These are phyloP conservation scores for Mycteria americana DNA, from an alignment of 2,797 vertebrate genomes.

Conservation along the genomic window DNA sequence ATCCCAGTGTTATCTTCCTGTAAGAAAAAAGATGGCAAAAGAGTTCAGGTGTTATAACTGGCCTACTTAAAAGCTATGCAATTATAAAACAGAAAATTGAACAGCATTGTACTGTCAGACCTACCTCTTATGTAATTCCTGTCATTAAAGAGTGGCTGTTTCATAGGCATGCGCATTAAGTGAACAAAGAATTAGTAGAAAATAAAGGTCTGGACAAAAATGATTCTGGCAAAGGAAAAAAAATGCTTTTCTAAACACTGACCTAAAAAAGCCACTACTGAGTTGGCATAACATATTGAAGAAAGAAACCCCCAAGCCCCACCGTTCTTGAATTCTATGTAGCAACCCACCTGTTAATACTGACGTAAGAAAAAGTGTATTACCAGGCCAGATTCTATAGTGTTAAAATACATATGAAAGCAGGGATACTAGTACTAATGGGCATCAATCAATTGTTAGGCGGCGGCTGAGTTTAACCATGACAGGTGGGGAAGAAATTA, in stretches of 20 bases:
- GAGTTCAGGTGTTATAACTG: background rate
- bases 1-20: background rate
- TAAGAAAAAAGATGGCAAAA: background rate
- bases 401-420: background rate
- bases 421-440: background rate
- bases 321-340: background rate
- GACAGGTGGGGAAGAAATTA: background rate
- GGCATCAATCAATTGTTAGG: background rate
- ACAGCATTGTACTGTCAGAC: background rate
- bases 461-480: background rate
- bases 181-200: background rate
- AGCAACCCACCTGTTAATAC: background rate
- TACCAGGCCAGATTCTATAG: background rate
- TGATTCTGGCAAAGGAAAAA: background rate
- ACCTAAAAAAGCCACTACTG: background rate
- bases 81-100: background rate
- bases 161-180: accelerated
- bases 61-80: background rate
- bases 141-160: background rate
- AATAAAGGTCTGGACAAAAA: background rate
- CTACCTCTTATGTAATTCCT: background rate
- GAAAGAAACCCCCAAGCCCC: background rate
- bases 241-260: background rate
- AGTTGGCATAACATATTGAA: background rate
- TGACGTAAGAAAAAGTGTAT: background rate